Evolutionary conservation across 1,140 invertebrate genomes (phyloP).

Genomic region (Polyergus mexicanus): DNA sequence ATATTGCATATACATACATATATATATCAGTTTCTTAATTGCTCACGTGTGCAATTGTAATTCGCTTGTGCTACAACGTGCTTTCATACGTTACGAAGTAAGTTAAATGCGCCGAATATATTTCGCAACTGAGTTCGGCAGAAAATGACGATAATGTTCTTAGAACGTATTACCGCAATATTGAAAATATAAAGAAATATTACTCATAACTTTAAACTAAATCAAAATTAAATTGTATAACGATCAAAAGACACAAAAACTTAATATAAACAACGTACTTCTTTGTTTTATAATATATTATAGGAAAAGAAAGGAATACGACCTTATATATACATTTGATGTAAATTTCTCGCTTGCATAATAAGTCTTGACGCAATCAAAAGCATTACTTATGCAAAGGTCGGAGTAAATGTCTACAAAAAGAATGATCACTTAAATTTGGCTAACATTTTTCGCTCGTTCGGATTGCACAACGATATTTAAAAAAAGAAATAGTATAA

Average conservation of each 20-base stretch:
- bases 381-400: neutral
- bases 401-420: neutral
- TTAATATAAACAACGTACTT: neutral
- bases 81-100: neutral
- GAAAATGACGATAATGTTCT: neutral
- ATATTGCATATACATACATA: neutral
- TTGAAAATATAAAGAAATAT: neutral
- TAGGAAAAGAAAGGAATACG: neutral
- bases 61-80: neutral
- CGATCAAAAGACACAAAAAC: neutral
- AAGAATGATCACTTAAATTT: neutral
- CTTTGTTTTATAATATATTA: neutral
- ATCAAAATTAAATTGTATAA: neutral
- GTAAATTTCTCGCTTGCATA: neutral
- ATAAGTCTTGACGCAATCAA: neutral
- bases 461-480: neutral
- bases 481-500: neutral
- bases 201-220: neutral
- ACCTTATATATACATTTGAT: neutral
- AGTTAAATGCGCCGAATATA: neutral
- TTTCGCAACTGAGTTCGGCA: neutral
- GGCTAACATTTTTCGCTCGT: too few relatives aligned
- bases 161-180: neutral
- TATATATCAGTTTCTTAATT: slow-evolving; percentile 22
- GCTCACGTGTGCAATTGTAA: neutral